These are phyloP conservation scores for Yoshiicerus persimilis DNA, from an alignment of 1,140 invertebrate genomes.

Conservation along the genomic window DNA sequence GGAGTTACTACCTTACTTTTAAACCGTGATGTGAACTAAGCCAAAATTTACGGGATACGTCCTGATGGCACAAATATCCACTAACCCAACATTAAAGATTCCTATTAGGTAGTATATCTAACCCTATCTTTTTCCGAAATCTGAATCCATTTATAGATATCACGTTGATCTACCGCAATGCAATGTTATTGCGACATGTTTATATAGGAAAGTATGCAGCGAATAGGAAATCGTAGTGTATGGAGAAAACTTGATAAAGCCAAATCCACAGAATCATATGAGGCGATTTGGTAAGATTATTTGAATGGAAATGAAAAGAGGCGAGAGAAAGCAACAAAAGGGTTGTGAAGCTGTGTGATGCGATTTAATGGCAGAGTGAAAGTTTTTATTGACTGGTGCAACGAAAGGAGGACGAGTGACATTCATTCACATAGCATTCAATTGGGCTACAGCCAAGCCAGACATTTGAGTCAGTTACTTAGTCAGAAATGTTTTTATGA, in stretches of 20 bases:
- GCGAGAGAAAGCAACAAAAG: not conserved
- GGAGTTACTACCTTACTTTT: not conserved
- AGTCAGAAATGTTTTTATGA: not conserved
- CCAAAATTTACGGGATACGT: not conserved
- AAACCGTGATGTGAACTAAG: not conserved
- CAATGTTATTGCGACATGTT: not conserved
- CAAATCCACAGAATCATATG: not conserved
- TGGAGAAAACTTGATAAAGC: too few relatives aligned
- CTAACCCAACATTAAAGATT: not conserved
- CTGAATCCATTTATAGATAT: not conserved
- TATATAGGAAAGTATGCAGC: not conserved
- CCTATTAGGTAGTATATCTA: not conserved
- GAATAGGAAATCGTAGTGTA: too few relatives aligned
- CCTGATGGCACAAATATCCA: not conserved
- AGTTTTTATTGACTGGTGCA: not conserved
- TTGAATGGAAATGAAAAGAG: not conserved
- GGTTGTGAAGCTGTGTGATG: not conserved
- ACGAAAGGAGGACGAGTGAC: not conserved
- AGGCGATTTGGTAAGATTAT: not conserved
- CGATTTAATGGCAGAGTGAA: not conserved
- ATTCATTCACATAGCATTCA: not conserved
- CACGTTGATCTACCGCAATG: not conserved
- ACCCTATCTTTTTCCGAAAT: not conserved
- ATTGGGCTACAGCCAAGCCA: not conserved
- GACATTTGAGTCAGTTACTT: not conserved